phyloP scores from a whole-genome alignment of 2,113 vertebrate species.

The Eptesicus fuscus region DNA sequence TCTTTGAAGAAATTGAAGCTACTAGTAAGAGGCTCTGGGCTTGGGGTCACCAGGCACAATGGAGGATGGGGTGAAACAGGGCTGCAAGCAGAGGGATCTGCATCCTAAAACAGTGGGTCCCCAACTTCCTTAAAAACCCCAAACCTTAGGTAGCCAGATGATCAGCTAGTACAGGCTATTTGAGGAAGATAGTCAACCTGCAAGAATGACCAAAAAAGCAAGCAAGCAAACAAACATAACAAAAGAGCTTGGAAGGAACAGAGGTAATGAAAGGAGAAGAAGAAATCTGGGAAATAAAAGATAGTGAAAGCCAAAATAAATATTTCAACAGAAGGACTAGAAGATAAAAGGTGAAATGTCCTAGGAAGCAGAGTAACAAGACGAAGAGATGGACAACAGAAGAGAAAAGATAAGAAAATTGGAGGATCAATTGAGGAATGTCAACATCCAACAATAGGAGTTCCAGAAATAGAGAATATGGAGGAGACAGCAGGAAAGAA shows the following conservation, averaged over 20 bases:
- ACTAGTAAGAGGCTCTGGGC: not conserved
- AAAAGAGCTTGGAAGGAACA: conserved; percentile 5
- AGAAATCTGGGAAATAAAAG: conserved; percentile 29
- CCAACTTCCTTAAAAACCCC: not conserved
- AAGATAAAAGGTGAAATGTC: conserved; percentile 32
- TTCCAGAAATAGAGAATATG: conserved; percentile 55
- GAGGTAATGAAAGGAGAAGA: not conserved
- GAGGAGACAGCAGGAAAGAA: conserved; percentile 29
- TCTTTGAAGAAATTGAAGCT: conserved; percentile 19
- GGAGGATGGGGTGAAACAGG: conserved; percentile 16
- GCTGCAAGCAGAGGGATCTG: conserved; percentile 1
- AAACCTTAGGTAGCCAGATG: not conserved
- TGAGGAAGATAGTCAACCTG: conserved; percentile 4
- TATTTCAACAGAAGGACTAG: not conserved
- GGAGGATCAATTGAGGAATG: conserved; percentile 31
- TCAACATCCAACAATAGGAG: not conserved
- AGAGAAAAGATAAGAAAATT: conserved; percentile 43
- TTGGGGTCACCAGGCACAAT: not conserved
- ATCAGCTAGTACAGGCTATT: not conserved
- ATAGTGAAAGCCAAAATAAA: conserved; percentile 1
- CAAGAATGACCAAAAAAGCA: not conserved
- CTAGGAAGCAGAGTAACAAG: conserved; percentile 36
- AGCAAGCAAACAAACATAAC: not conserved
- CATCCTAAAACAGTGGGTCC: not conserved
- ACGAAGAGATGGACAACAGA: not conserved